Evolutionary conservation across 2,888 invertebrate genomes (phyloP), one percentile per base, ranked within the genome.

Genomic region (Tuta absoluta): DNA sequence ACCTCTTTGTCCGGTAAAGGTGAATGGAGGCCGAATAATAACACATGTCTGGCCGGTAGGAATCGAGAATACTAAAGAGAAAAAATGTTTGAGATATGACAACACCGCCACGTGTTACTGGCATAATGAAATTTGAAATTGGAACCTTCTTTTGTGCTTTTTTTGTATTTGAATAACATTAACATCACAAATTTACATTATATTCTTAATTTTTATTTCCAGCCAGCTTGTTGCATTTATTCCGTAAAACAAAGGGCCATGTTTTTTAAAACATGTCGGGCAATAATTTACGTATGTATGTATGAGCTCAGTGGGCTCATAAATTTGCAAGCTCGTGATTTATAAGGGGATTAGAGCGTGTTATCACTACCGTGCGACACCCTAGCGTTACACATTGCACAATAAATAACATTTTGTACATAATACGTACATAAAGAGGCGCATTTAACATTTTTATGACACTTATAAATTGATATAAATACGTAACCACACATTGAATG

Each of bases 11-110:
- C 75, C 73, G 81, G 49, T 82, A 84, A 86, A 87, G 82, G 81
- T 90, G 90, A 89, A 90, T 89, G 86, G 81, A 79, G 81, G 75
- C 75, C 65, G 89, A 86, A 91, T 89, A 90, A 91, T 86, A 80
- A 86, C 82, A 81, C 75, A 80, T 82, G 85, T 85, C 84, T 86
- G 82, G 82, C 74, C 84, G 81, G 85, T 82, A 82, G 78, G 73
- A 84, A 86, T 79, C 73, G 71, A 72, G 75, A 81, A 80, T 79
- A 78, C 82, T 78, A 78, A 81, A 78, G 72, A 80, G 80, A 83
- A 77, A 85, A 84, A 82, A 78, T 75, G 78, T 82, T 80, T 76
- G 71, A 81, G 81, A 84, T 85, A 86, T 85, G 86, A 86, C 86
- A 85, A 87, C 85, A 85, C 81, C 81, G 83, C 81, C 88, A 89